Base-by-base conservation (phyloP, 2,888 invertebrate genomes). In the Sphaerophoria taeniata region DNA sequence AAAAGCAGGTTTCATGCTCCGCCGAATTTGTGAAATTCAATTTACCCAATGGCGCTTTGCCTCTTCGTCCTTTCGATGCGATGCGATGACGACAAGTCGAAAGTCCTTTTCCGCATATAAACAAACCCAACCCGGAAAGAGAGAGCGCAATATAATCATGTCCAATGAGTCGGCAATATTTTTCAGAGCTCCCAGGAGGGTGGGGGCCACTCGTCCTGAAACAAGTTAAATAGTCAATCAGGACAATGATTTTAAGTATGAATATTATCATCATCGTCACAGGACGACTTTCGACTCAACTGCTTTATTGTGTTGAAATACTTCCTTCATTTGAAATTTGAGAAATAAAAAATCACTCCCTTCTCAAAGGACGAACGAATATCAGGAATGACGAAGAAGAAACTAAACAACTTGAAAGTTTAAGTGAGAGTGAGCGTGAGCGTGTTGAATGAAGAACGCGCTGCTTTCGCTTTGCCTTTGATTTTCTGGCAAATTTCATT, bases 11-110 rank as follows among this genome's bases (percentile, higher is more conserved):
- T 90, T 90, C 89, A 90, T 90, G 90, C 91, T 90, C 88, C 89
- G 90, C 89, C 90, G 90, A 90, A 89, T 90, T 90, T 90, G 88
- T 90, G 90, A 90, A 90, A 90, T 90, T 90, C 90, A 90, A 90
- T 90, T 90, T 90, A 90, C 85, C 85, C 81, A 81, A 81, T 77
- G 85, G 81, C 73, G 81, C 55, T 85, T 43, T 61, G 72, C 61
- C 14, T 71, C 70, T 55, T 55, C 34, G 63, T 56, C 67, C 47
- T 67, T 65, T 53, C 51, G 36, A 65, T 58, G 36, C 49, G 34
- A 61, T 36, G 24, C 4, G 43, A 43, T 12, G 43, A 43, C 43
- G 43, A 9, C 33, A 34, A 63, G 34, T 16, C 9, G 16, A 75
- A 53, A 63, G 67, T 53, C 51, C 39, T 75, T 60, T 60, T 16